Conservation (phyloP, 2,797 vertebrate genomes). For the Esox lucius region DNA sequence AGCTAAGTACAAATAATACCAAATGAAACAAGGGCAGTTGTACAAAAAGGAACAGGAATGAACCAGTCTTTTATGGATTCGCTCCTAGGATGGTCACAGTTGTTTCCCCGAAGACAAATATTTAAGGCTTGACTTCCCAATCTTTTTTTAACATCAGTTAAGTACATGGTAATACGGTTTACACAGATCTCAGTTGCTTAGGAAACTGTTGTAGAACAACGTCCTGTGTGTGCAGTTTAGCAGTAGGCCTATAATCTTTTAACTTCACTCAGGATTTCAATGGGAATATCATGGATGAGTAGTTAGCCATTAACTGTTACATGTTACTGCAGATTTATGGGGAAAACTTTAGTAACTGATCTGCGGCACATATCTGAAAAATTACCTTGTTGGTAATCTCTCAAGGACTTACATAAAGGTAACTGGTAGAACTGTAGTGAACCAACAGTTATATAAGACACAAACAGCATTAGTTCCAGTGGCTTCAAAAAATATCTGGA, state of each 20-base stretch:
- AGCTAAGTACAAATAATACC: no score
- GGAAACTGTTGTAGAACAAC: background rate
- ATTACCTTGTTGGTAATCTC: no score
- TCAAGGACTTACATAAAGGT: no score
- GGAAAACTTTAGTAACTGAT: background rate
- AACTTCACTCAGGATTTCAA: background rate
- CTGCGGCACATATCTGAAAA: no score
- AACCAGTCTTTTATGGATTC: background rate
- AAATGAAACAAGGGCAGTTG: background rate
- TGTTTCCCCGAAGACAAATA: background rate
- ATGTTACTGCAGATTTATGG: slow-evolving; percentile 26
- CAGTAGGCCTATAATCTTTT: background rate
- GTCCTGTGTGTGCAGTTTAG: slow-evolving; percentile 7
- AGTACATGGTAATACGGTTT: background rate
- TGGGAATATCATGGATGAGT: background rate
- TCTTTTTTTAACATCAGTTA: background rate
- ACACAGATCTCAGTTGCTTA: background rate
- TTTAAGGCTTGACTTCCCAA: background rate
- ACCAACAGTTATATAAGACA: no score
- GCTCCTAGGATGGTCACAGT: background rate
- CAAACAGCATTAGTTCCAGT: no score
- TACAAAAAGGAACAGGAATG: background rate
- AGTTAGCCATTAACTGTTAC: background rate
- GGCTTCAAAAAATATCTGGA: no score
- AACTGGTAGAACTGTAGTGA: no score